These are phyloP conservation scores for Ditula angustiorana DNA, from an alignment of 2,888 invertebrate species.

Conservation along the genomic window DNA sequence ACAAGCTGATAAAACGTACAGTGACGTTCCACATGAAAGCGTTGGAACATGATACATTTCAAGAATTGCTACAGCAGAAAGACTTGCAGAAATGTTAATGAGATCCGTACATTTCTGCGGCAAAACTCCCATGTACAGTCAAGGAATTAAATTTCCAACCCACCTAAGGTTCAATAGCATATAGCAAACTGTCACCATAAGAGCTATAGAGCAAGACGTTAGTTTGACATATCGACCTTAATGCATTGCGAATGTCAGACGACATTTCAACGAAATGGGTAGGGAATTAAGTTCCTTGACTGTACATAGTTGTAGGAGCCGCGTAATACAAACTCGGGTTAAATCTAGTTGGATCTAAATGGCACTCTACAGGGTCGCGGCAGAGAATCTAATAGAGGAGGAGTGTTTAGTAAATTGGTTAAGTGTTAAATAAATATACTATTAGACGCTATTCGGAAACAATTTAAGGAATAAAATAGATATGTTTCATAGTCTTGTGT, in stretches of 20 bases:
- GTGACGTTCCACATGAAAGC: no score
- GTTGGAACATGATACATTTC: conserved; percentile 1
- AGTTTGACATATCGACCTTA: no score
- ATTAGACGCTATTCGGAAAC: neutral
- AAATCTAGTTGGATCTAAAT: conserved; percentile 33
- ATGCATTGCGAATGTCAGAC: no score
- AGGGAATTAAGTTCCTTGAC: no score
- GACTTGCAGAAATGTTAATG: conserved; percentile 24
- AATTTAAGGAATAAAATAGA: neutral
- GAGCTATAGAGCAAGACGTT: no score
- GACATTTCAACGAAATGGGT: no score
- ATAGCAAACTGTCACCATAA: no score
- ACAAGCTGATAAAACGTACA: no score
- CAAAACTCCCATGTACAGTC: neutral
- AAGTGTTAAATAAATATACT: conserved; percentile 18
- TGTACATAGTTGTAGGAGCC: conserved; percentile 12
- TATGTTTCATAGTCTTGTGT: neutral
- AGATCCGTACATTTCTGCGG: conserved; percentile 14
- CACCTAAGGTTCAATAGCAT: no score
- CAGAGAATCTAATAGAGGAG: conserved; percentile 25
- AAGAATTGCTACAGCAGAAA: conserved; percentile 10
- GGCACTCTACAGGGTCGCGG: conserved; percentile 13
- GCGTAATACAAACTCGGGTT: conserved; percentile 6
- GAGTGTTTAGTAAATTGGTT: conserved; percentile 37
- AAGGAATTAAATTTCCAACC: no score